A percentile compares a stretch with the other conserved stretches of the same genome.
Evolutionary conservation across 2,113 vertebrate genomes (phyloP).

Genomic region (Scophthalmus maximus): DNA sequence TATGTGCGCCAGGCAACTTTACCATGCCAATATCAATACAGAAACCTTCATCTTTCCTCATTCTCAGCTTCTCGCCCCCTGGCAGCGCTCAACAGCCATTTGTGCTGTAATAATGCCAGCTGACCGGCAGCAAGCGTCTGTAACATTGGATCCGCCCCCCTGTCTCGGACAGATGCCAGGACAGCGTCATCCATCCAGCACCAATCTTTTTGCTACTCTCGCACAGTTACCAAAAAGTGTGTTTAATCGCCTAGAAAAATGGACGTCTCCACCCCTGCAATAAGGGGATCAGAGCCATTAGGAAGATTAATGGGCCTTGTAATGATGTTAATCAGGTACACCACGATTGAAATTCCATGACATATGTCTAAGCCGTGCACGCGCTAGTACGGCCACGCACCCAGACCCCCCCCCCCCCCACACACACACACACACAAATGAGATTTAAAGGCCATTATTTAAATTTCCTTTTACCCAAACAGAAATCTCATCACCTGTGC

Average conservation of each 20-base stretch:
- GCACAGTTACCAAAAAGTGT: slow-evolving; percentile 60
- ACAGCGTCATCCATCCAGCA: slow-evolving; percentile 26
- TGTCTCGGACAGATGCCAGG: slow-evolving; percentile 46
- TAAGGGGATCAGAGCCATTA: slow-evolving; percentile 79
- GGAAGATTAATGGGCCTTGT: slow-evolving; percentile 80
- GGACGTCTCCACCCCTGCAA: slow-evolving; percentile 75
- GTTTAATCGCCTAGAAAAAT: slow-evolving; percentile 79
- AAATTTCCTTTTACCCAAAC: slow-evolving; percentile 39
- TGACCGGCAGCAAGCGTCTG: slow-evolving; percentile 32
- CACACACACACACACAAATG: slow-evolving; percentile 25
- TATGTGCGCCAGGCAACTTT: slow-evolving; percentile 15
- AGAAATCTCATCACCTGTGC: slow-evolving; percentile 48
- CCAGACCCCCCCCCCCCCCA: too few relatives aligned
- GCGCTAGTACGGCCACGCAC: background rate
- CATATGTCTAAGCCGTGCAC: slow-evolving; percentile 22
- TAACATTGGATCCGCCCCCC: slow-evolving; percentile 43
- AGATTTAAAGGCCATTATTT: slow-evolving; percentile 51
- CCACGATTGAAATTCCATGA: slow-evolving; percentile 78
- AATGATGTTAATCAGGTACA: slow-evolving; percentile 82
- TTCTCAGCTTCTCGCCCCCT: slow-evolving; percentile 27
- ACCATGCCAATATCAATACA: slow-evolving; percentile 17
- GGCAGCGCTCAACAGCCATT: slow-evolving; percentile 36
- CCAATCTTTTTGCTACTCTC: slow-evolving; percentile 30
- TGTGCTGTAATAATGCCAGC: slow-evolving; percentile 37
- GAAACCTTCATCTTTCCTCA: slow-evolving; percentile 31